Percentiles rank a stretch among this genome's conserved stretches.
Evolutionary conservation across 2,797 vertebrate genomes (phyloP).

Genomic region (Phoxinus dragarum): DNA sequence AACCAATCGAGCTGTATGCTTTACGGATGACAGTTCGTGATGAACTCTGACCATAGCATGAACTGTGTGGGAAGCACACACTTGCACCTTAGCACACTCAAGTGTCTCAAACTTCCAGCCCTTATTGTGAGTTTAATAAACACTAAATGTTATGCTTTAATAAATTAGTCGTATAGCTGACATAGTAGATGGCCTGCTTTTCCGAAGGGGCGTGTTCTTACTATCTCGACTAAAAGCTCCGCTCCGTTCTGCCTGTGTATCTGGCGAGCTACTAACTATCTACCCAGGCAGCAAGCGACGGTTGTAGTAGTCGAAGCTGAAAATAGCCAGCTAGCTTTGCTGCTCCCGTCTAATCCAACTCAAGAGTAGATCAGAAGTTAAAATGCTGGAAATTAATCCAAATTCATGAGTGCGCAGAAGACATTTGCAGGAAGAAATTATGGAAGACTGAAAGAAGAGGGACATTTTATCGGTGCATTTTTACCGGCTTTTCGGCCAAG

Average conservation of each 20-base stretch:
- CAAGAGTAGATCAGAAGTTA: constrained; percentile 16
- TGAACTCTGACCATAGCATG: constrained; percentile 19
- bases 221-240: constrained; percentile 67
- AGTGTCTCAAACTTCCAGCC: neutral
- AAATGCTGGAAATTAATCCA: constrained; percentile 8
- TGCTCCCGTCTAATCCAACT: constrained; percentile 48
- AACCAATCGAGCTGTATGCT: constrained; percentile 14
- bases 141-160: neutral
- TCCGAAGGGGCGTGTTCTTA: constrained; percentile 73
- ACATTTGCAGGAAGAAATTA: constrained; percentile 42
- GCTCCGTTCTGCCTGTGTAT: constrained; percentile 59
- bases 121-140: constrained; percentile 38
- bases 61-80: constrained; percentile 19
- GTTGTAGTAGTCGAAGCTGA: constrained; percentile 56
- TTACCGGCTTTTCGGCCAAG: constrained; percentile 74
- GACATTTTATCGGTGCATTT: constrained; percentile 63
- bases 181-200: constrained; percentile 58
- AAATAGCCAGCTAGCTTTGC: constrained; percentile 75
- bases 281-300: constrained; percentile 65
- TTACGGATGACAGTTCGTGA: constrained; percentile 39
- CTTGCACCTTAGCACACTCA: neutral
- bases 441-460: constrained; percentile 57
- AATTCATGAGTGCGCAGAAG: constrained; percentile 45
- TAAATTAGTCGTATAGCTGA: constrained; percentile 30
- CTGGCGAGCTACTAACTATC: constrained; percentile 63